Evolutionary conservation across 2,113 vertebrate species (phyloP).

Genomic region (Poeciliopsis retropinna): DNA sequence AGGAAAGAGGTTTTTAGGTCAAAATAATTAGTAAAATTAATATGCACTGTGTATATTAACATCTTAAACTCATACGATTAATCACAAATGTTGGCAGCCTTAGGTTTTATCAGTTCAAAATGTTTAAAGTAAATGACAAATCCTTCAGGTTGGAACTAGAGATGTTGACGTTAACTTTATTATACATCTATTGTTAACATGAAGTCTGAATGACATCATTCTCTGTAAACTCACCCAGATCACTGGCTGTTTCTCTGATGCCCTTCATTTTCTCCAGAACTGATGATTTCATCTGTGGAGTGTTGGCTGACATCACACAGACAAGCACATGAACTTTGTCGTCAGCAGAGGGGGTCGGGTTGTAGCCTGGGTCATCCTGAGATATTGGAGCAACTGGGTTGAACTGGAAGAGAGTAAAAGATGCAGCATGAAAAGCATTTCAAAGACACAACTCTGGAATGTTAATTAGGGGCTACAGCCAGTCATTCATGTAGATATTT

Average conservation of each 20-base stretch:
- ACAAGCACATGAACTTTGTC: conserved; percentile 5
- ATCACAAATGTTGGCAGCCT: no score
- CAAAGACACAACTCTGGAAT: background rate
- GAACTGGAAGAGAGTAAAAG: conserved; percentile 1
- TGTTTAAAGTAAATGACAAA: background rate
- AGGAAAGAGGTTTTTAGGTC: no score
- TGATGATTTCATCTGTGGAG: background rate
- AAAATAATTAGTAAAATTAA: no score
- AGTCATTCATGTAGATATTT: background rate
- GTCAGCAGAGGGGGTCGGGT: background rate
- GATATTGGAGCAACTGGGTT: background rate
- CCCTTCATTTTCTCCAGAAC: background rate
- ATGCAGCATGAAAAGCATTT: background rate
- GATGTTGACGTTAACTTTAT: background rate
- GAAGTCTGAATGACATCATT: background rate
- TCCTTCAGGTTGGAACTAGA: background rate
- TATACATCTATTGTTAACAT: background rate
- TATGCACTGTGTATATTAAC: no score
- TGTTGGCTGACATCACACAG: background rate
- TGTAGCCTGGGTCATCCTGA: background rate
- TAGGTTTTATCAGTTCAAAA: background rate
- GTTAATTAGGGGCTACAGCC: background rate
- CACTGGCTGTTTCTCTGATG: background rate
- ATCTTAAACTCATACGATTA: no score
- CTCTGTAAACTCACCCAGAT: conserved; percentile 1